Evolutionary conservation across 2,888 invertebrate species (phyloP).

Genomic region (Euplagia quadripunctaria): DNA sequence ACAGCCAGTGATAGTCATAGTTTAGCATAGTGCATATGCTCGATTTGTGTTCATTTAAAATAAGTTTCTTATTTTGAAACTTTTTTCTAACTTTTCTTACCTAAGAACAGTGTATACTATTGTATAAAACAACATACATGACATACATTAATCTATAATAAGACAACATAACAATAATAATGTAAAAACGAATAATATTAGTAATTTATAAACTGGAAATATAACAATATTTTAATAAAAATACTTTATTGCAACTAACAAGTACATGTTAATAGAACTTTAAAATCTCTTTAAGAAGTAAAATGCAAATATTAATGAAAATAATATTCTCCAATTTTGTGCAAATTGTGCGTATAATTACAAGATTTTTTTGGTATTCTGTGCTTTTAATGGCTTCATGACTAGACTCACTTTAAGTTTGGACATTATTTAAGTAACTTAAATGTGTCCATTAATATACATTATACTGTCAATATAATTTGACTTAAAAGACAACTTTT

Average conservation of each 20-base stretch:
- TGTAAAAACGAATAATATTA: conserved; percentile 41
- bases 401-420: conserved; percentile 67
- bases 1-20: not conserved
- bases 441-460: conserved; percentile 13
- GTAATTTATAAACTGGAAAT: conserved; percentile 25
- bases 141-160: conserved; percentile 14
- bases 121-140: conserved; percentile 35
- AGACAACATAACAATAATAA: conserved; percentile 44
- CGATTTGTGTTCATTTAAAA: not conserved
- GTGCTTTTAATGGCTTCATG: conserved; percentile 61
- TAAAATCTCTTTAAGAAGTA: conserved; percentile 41
- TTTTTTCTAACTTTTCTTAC: conserved; percentile 21
- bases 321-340: conserved; percentile 38
- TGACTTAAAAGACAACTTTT: not conserved
- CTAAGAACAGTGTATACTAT: conserved; percentile 31
- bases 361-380: conserved; percentile 42
- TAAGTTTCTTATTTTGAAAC: conserved; percentile 3
- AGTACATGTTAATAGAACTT: conserved; percentile 3
- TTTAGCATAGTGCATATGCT: not conserved
- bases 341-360: conserved; percentile 47
- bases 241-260: conserved; percentile 26
- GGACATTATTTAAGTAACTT: conserved; percentile 23
- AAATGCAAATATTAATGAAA: conserved; percentile 21
- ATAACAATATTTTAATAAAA: conserved; percentile 14
- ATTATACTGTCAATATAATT: not conserved